These are phyloP conservation scores for Hestina assimilis DNA, from an alignment of 1,140 invertebrate genomes.

Conservation along the genomic window DNA sequence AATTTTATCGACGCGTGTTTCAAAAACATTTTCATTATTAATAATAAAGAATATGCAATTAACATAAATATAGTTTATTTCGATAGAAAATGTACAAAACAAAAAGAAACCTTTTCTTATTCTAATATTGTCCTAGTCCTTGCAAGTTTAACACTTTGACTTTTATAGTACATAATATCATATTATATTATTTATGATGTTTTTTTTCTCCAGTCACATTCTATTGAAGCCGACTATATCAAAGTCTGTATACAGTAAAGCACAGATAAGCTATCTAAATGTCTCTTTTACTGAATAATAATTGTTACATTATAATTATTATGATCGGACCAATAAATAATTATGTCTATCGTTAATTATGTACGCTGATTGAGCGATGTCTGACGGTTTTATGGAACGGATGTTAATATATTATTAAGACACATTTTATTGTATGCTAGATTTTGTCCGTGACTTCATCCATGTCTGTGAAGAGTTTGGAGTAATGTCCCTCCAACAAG, in stretches of 20 bases:
- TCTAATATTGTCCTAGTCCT: too few species aligned
- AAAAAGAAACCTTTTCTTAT: too few species aligned
- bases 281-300: slow-evolving; percentile 64
- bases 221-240: slow-evolving; percentile 3
- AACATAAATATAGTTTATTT: slow-evolving; percentile 26
- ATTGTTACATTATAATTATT: slow-evolving; percentile 74
- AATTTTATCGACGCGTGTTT: slow-evolving; percentile 12
- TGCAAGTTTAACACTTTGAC: too few species aligned
- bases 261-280: slow-evolving; percentile 57
- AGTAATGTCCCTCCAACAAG: too few species aligned
- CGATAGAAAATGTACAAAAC: too few species aligned
- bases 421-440: too few species aligned
- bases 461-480: too few species aligned
- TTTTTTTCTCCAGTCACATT: too few species aligned
- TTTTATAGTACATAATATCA: too few species aligned
- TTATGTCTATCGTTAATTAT: slow-evolving; percentile 47
- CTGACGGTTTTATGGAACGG: slow-evolving; percentile 36
- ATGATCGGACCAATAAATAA: slow-evolving; percentile 63
- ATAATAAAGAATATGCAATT: slow-evolving; percentile 30
- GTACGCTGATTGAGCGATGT: slow-evolving; percentile 52
- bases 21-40: slow-evolving; percentile 18
- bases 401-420: slow-evolving; percentile 11
- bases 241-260: slow-evolving; percentile 20
- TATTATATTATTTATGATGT: too few species aligned
- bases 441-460: too few species aligned